Conservation (phyloP, 2,113 vertebrate species). For the Saguinus imperator region DNA sequence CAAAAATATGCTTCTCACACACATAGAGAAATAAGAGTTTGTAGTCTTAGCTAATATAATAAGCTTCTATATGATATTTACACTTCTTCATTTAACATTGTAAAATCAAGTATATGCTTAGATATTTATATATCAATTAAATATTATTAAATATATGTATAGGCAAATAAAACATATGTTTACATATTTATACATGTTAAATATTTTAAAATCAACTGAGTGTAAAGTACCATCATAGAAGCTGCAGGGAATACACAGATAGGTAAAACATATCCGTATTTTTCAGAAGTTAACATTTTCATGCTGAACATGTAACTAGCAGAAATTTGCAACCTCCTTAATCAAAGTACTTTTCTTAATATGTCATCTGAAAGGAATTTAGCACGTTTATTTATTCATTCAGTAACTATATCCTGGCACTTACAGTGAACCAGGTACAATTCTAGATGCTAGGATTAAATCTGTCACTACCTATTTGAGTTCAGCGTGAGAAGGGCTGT, state of each 20-base stretch:
- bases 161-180: background rate
- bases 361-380: background rate
- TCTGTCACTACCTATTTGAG: background rate
- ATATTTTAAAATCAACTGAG: background rate
- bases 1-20: background rate
- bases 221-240: background rate
- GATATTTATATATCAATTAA: background rate
- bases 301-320: background rate
- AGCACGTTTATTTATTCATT: background rate
- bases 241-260: background rate
- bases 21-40: background rate
- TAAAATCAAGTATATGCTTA: background rate
- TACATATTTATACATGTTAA: background rate
- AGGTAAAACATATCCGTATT: background rate
- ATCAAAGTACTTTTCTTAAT: background rate
- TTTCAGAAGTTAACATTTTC: background rate
- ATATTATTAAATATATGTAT: background rate
- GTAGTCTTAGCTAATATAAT: background rate
- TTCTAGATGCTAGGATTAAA: background rate
- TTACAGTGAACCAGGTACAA: background rate
- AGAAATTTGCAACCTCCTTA: background rate
- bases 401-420: background rate
- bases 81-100: background rate
- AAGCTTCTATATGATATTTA: background rate
- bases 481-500: background rate